A percentile compares a stretch with the other conserved stretches of the same genome.
phyloP scores from a whole-genome alignment of 2,888 invertebrate species.

The Metellina segmentata region DNA sequence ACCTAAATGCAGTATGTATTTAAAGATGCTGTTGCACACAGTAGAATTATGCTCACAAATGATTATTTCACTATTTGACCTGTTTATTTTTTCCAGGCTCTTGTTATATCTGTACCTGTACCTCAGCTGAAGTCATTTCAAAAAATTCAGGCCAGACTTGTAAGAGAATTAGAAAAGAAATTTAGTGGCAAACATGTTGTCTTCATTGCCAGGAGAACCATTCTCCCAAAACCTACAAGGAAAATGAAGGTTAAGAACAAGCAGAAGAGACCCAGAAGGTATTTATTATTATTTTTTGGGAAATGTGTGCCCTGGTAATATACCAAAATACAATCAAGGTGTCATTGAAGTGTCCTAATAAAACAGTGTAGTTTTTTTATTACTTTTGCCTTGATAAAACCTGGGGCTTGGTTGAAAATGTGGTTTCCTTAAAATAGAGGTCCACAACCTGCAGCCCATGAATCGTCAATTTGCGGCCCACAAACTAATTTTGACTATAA shows the following conservation, averaged over 20 bases:
- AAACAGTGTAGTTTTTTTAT: too few species aligned
- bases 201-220: slow-evolving; percentile 98
- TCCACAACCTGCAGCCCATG: too few species aligned
- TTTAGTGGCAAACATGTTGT: slow-evolving; percentile 99
- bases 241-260: slow-evolving; percentile 90
- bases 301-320: too few species aligned
- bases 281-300: slow-evolving; percentile 78
- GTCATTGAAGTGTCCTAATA: too few species aligned
- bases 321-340: too few species aligned
- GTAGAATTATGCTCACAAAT: too few species aligned
- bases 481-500: too few species aligned
- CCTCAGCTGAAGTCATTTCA: slow-evolving; percentile 98
- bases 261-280: slow-evolving; percentile 87
- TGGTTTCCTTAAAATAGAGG: too few species aligned
- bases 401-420: too few species aligned
- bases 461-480: too few species aligned
- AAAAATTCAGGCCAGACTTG: slow-evolving; percentile 97
- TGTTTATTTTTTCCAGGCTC: slow-evolving; percentile 86
- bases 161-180: slow-evolving; percentile 99
- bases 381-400: too few species aligned
- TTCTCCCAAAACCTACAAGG: slow-evolving; percentile 97
- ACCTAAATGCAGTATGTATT: not conserved
- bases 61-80: not conserved
- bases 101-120: slow-evolving; percentile 99
- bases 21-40: too few species aligned